These are phyloP conservation scores for Metallyticus violacea DNA, from an alignment of 2,888 invertebrate genomes.

Conservation along the genomic window DNA sequence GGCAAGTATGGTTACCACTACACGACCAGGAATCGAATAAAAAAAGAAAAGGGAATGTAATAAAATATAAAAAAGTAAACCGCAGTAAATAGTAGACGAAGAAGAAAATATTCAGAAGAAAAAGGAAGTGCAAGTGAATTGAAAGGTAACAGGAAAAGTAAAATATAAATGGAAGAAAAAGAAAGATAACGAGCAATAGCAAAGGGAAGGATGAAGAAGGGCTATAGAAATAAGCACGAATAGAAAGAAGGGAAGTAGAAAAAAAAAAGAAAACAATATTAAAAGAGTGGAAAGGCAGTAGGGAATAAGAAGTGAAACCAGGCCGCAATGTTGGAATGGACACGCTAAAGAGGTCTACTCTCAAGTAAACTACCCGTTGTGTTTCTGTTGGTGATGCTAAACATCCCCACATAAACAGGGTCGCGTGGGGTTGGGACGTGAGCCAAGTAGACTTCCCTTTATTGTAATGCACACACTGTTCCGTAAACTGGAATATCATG, in stretches of 20 bases:
- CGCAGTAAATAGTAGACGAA: not conserved
- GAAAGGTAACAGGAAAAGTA: not conserved
- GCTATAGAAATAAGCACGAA: not conserved
- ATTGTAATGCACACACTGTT: not conserved
- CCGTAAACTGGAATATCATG: not conserved
- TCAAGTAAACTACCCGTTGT: not conserved
- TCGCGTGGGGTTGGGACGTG: not conserved
- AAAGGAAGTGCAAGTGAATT: not conserved
- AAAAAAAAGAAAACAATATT: not conserved
- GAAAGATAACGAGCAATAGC: too few species aligned
- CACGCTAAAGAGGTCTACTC: not conserved
- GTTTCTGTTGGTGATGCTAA: not conserved
- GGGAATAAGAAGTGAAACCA: too few species aligned
- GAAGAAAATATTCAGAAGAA: not conserved
- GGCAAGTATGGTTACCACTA: too few species aligned
- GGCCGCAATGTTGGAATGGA: not conserved
- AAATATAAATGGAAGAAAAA: too few species aligned
- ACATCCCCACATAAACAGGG: not conserved
- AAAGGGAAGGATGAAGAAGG: not conserved
- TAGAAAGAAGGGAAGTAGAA: not conserved
- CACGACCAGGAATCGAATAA: too few species aligned
- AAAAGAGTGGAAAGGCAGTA: not conserved
- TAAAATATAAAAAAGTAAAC: not conserved
- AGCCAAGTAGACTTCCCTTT: not conserved
- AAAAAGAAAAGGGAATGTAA: not conserved